Base-by-base conservation (phyloP, 2,113 vertebrate species). In the Atlantisia rogersi region DNA sequence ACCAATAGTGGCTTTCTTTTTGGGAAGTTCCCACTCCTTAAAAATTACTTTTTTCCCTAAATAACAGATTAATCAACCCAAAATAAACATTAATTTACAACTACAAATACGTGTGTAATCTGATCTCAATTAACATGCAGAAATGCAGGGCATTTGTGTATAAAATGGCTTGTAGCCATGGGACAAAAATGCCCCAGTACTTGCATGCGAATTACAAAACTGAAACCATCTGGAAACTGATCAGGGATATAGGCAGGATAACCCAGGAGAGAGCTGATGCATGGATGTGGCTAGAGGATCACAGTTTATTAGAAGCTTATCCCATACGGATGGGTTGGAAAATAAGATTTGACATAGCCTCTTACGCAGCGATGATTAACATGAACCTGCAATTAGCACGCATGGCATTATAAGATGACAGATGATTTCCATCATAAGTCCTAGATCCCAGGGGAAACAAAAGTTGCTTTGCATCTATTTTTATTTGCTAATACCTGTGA, bases 241-340 rank as follows among this genome's bases (percentile, higher is more conserved):
- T 52, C 37, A 67, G 50, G 56, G 59, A 58, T 63, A 69, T 0
- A 87, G 22, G 18, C 70, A 70, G 48, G 71, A 62, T 85, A 92
- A 78, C 29, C 24, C 60, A 75, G 37, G 73, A 92, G 31, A 88
- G 42, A 86, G 76, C 46, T 28, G 5, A 35, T 81, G 62, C 48
- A 64, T 83, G 73, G 56, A 90, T 81, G 56, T 37, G 64, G 80
- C 76, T 86, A 53, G 74, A 82, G 65, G 80, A 96, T 92, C 82
- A 86, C 32, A 81, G 69, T 68, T 93, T 73, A 64, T 94, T 79
- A 96, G 88, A 74, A 76, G 81, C 81, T 93, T 91, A 97, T 92
- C 77, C 89, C 46, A 6, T 69, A 65, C 35, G 46, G 70, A 94
- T 93, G 58, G 81, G 70, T 87, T 82, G 74, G 91, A 95, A 93